These are phyloP conservation scores for Eupithecia inturbata DNA, from an alignment of 2,888 invertebrate genomes.

Conservation along the genomic window DNA sequence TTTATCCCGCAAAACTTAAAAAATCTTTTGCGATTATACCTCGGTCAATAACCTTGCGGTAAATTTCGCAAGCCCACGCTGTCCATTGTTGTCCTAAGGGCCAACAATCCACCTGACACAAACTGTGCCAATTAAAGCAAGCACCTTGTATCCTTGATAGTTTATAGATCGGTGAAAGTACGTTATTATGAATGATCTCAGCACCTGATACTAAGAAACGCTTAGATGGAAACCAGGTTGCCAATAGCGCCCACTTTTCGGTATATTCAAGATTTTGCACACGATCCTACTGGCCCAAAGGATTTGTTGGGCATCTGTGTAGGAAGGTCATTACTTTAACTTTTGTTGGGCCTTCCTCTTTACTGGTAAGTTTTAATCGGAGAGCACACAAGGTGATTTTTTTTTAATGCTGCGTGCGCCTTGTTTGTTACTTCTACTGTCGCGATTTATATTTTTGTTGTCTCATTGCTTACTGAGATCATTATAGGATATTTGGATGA, in stretches of 20 bases:
- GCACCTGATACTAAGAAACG: slow-evolving; percentile 35
- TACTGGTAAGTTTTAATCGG: background rate
- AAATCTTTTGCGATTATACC: too few species aligned
- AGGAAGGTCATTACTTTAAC: background rate
- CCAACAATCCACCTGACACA: slow-evolving; percentile 32
- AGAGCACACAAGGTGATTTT: background rate
- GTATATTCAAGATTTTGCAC: background rate
- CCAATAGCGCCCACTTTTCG: background rate
- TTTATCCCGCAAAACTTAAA: too few species aligned
- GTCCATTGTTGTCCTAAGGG: slow-evolving; percentile 19
- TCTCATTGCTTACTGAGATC: background rate
- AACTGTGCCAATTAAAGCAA: slow-evolving; percentile 32
- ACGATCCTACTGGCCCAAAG: background rate
- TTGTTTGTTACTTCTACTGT: background rate
- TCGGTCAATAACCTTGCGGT: slow-evolving; percentile 9
- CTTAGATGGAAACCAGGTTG: slow-evolving; percentile 22
- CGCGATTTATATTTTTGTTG: background rate
- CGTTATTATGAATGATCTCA: slow-evolving; percentile 38
- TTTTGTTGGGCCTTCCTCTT: background rate
- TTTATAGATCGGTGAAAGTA: slow-evolving; percentile 46
- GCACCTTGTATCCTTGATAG: slow-evolving; percentile 42
- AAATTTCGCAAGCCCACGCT: slow-evolving; percentile 23
- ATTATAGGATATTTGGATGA: background rate
- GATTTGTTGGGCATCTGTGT: background rate
- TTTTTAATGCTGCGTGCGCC: background rate